Evolutionary conservation across 2,888 invertebrate species (phyloP).

Genomic region (Dendrolimus houi): DNA sequence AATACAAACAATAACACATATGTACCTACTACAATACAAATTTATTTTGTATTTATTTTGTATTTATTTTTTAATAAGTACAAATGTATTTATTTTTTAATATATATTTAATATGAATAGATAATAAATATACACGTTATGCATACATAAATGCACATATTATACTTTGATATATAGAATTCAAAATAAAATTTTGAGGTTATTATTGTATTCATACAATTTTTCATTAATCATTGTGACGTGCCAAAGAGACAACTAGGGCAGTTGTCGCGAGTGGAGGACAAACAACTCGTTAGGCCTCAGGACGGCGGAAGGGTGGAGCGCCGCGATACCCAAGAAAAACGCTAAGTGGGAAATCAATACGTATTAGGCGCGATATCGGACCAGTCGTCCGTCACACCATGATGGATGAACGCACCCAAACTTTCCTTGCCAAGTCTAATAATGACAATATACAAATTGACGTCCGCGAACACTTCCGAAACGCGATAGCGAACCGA

Average conservation of each 20-base stretch:
- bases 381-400: conserved; percentile 67
- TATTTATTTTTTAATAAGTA: no score
- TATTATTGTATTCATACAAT: no score
- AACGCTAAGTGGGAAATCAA: conserved; percentile 76
- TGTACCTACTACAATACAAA: no score
- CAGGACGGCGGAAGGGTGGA: conserved; percentile 69
- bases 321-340: conserved; percentile 69
- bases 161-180: no score
- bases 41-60: no score
- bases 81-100: no score
- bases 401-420: conserved; percentile 73
- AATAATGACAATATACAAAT: conserved; percentile 77
- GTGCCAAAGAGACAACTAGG: conserved; percentile 35
- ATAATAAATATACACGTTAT: no score
- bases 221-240: conserved; percentile 2
- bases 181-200: not conserved
- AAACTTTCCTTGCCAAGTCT: conserved; percentile 66
- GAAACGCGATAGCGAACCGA: conserved; percentile 63
- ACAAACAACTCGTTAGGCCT: conserved; percentile 74
- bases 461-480: conserved; percentile 68
- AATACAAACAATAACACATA: no score
- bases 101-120: no score
- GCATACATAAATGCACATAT: no score
- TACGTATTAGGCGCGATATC: conserved; percentile 76
- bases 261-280: conserved; percentile 57